Evolutionary conservation across 2,888 invertebrate genomes (phyloP), one percentile per base, ranked within the genome.

Genomic region (Hyalella azteca): DNA sequence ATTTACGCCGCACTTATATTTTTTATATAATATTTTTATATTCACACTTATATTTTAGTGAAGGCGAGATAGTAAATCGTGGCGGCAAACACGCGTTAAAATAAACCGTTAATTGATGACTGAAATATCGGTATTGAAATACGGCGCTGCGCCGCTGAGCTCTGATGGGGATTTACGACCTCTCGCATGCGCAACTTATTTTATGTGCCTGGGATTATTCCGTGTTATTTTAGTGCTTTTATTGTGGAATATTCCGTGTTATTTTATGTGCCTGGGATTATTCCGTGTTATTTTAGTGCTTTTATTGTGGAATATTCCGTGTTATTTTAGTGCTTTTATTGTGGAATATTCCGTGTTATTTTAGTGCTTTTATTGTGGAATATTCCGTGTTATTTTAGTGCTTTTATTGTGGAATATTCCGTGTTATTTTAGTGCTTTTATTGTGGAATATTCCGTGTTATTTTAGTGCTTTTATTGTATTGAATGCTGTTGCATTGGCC

Each of bases 51-150:
- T 29, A 54, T 54, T 54, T 54, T 54, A 54, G 54, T 54, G 54
- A 7, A 50, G 13, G 54, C 54, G 26, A 26, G 29, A 54, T 54
- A 29, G 54, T 54, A 54, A 54, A 54, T 54, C 54, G 22, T 7
- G 54, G 9, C 26, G 9, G 54, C 54, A 54, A 54, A 54, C 54
- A 54, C 54, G 9, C n/a, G n/a, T n/a, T n/a, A n/a, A n/a, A n/a
- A n/a, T n/a, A n/a, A n/a, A n/a, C n/a, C 22, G 26, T 13, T 54
- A 54, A 54, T 54, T 54, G 54, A 54, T 54, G 54, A 49, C 15
- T 29, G 26, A 29, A 54, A 54, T 54, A 54, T 54, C 54, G 54
- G 22, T 54, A 54, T 54, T 54, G 54, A 54, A 54, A 54, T 54
- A 54, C 54, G 26, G 54, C 26, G 26, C 9, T 19, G 26, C 54